Percentiles rank a stretch among this genome's conserved stretches.
These are phyloP conservation scores for Erpornis zantholeuca DNA, from an alignment of 2,113 vertebrate species.

Conservation along the genomic window DNA sequence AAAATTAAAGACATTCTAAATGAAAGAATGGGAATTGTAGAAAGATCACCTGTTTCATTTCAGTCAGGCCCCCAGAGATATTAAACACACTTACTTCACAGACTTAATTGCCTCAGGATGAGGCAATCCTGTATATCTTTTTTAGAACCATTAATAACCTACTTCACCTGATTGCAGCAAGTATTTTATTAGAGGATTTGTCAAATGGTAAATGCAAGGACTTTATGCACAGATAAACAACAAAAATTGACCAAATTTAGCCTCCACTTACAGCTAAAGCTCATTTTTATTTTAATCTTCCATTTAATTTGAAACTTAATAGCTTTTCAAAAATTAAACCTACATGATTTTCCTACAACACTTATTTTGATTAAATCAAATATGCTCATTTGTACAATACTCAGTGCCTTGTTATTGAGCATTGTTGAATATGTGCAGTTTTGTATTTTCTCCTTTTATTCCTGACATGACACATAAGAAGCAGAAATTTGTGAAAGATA, in stretches of 20 bases:
- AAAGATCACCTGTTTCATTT: constrained; percentile 77
- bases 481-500: not conserved
- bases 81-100: constrained; percentile 73
- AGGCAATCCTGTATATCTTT: constrained; percentile 79
- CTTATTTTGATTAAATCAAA: constrained; percentile 73
- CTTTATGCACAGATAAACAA: constrained; percentile 75
- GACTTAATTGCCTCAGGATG: constrained; percentile 80
- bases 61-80: constrained; percentile 68
- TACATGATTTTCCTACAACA: constrained; percentile 62
- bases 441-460: not conserved
- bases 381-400: constrained; percentile 22
- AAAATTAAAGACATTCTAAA: constrained; percentile 49
- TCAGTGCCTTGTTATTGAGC: constrained; percentile 39
- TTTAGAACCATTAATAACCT: constrained; percentile 82
- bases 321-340: constrained; percentile 74
- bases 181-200: constrained; percentile 73
- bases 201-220: constrained; percentile 78
- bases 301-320: constrained; percentile 77
- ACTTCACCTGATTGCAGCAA: constrained; percentile 82
- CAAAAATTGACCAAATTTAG: constrained; percentile 80
- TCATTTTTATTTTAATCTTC: constrained; percentile 73
- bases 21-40: constrained; percentile 63
- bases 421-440: constrained; percentile 26
- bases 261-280: constrained; percentile 69
- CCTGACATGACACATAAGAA: not conserved